These are phyloP conservation scores for Larimichthys crocea DNA, from an alignment of 2,113 vertebrate genomes.

Conservation along the genomic window DNA sequence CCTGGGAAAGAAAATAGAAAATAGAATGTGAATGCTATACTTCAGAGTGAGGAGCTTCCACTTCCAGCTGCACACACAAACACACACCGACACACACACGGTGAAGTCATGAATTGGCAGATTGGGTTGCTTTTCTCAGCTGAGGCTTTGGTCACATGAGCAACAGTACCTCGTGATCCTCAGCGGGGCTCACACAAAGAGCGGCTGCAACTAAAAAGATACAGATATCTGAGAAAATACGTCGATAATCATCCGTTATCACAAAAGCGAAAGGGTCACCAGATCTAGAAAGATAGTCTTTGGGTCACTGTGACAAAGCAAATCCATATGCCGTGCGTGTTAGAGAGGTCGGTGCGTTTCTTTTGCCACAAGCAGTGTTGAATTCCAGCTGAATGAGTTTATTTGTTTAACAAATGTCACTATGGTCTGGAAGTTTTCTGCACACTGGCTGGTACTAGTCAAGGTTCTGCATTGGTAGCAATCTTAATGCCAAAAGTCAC, in stretches of 20 bases:
- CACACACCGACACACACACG: constrained; percentile 48
- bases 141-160: constrained; percentile 57
- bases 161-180: constrained; percentile 43
- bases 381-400: constrained; percentile 70
- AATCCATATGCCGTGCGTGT: constrained; percentile 49
- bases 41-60: constrained; percentile 61
- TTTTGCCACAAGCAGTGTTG: constrained; percentile 51
- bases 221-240: constrained; percentile 51
- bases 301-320: constrained; percentile 47
- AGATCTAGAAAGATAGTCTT: constrained; percentile 35
- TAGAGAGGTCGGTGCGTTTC: constrained; percentile 26
- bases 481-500: constrained; percentile 53
- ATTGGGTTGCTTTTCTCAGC: constrained; percentile 68
- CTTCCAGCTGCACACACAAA: constrained; percentile 63
- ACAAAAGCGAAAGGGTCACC: constrained; percentile 10
- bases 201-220: constrained; percentile 30
- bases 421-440: constrained; percentile 48
- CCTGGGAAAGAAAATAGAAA: constrained; percentile 72
- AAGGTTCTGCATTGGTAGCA: constrained; percentile 44
- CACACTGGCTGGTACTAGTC: constrained; percentile 44
- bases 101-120: constrained; percentile 79
- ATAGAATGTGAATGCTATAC: constrained; percentile 61
- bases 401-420: constrained; percentile 71
- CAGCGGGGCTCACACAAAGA: constrained; percentile 48
- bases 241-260: constrained; percentile 16